A percentile compares a stretch with the other conserved stretches of the same genome.
Evolutionary conservation across 2,888 invertebrate genomes (phyloP).

Genomic region (Bembecia ichneumoniformis): DNA sequence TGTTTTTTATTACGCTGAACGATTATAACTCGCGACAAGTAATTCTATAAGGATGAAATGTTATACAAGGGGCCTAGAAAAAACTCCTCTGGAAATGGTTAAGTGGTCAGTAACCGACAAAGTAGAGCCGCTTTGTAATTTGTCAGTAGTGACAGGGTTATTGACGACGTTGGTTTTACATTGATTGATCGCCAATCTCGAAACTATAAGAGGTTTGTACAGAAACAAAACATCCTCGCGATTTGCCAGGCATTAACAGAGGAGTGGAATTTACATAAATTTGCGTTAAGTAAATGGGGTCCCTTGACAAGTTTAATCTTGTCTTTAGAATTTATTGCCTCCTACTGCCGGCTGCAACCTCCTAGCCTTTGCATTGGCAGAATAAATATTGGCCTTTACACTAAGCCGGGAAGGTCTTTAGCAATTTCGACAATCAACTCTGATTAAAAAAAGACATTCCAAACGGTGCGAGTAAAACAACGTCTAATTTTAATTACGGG

Average conservation of each 20-base stretch:
- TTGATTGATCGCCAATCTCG: slow-evolving; percentile 9
- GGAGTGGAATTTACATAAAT: slow-evolving; percentile 66
- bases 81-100: background rate
- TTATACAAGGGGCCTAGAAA: background rate
- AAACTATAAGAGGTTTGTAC: slow-evolving; percentile 21
- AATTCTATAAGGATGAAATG: too few species aligned
- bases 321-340: slow-evolving; percentile 66
- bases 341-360: slow-evolving; percentile 44
- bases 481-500: too few species aligned
- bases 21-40: too few species aligned
- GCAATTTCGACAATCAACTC: slow-evolving; percentile 13
- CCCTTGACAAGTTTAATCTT: slow-evolving; percentile 71
- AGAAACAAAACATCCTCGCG: slow-evolving; percentile 51
- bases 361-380: slow-evolving; percentile 48
- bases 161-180: background rate
- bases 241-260: slow-evolving; percentile 43
- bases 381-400: slow-evolving; percentile 56
- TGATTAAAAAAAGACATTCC: background rate
- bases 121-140: slow-evolving; percentile 8
- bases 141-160: background rate
- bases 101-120: slow-evolving; percentile 5
- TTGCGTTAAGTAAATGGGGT: slow-evolving; percentile 71
- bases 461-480: background rate
- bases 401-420: slow-evolving; percentile 20
- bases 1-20: too few species aligned